Percentiles rank a stretch among this genome's conserved stretches.
phyloP scores from a whole-genome alignment of 2,113 vertebrate genomes.

The Spea bombifrons region DNA sequence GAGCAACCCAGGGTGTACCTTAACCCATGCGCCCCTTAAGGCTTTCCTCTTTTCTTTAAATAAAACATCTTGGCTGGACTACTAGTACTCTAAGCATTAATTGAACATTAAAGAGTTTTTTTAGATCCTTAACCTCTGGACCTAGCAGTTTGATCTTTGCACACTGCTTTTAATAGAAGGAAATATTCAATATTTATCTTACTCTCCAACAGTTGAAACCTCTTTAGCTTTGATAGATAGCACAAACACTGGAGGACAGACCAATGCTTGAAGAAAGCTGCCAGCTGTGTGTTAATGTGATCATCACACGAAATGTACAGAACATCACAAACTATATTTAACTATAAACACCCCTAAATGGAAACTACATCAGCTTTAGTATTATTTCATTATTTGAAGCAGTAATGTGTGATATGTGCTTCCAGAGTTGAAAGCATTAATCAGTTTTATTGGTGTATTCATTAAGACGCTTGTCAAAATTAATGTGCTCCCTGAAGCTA shows the following conservation, averaged over 20 bases:
- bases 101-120: too few species aligned
- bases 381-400: slow-evolving; percentile 2
- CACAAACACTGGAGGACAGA: slow-evolving; percentile 1
- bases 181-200: neutral
- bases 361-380: neutral
- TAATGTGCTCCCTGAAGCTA: slow-evolving; percentile 20
- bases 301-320: neutral
- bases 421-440: slow-evolving; percentile 1
- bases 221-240: neutral
- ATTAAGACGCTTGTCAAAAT: slow-evolving; percentile 11
- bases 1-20: too few species aligned
- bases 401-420: neutral
- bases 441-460: slow-evolving; percentile 15
- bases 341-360: slow-evolving; percentile 11
- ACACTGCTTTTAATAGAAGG: neutral
- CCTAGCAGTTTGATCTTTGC: neutral
- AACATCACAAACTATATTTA: slow-evolving; percentile 9
- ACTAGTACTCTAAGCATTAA: too few species aligned
- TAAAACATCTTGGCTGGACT: too few species aligned
- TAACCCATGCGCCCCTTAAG: too few species aligned
- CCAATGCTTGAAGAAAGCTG: neutral
- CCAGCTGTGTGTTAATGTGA: neutral
- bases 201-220: neutral
- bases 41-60: too few species aligned
- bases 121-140: neutral